Evolutionary conservation across 2,888 invertebrate genomes (phyloP).

Genomic region (Lasioglossum leucozonium): DNA sequence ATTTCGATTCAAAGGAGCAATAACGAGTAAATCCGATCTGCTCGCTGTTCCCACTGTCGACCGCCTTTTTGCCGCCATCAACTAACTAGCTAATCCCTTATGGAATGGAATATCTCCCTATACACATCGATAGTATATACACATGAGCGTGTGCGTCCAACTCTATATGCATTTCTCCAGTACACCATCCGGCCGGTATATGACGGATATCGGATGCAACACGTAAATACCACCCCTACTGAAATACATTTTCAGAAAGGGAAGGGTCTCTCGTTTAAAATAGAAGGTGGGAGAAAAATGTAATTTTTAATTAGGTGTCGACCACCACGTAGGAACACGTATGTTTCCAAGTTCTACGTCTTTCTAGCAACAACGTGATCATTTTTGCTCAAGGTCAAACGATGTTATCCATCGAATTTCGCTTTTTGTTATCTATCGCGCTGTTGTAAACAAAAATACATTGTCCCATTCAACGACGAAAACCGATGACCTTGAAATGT

Average conservation of each 20-base stretch:
- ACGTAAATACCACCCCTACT: neutral
- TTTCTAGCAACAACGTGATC: no score
- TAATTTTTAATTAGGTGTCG: no score
- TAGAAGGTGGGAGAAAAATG: no score
- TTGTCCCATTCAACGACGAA: no score
- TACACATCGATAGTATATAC: neutral
- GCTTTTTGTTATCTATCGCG: no score
- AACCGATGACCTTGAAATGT: no score
- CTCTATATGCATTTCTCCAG: neutral
- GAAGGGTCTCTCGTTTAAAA: neutral
- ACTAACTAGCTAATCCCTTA: conserved; percentile 70
- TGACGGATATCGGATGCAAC: conserved; percentile 11
- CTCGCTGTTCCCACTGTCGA: conserved; percentile 55
- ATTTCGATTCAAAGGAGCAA: conserved; percentile 75
- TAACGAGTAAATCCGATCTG: conserved; percentile 73
- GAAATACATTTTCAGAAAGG: neutral
- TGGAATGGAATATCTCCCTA: conserved; percentile 70
- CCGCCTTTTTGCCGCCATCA: conserved; percentile 56
- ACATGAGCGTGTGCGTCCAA: neutral
- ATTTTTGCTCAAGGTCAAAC: no score
- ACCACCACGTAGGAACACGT: no score
- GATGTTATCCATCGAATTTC: no score
- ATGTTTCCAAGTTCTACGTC: no score
- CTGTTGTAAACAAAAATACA: no score
- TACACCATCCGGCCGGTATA: neutral